Evolutionary conservation across 2,797 vertebrate species (phyloP), one percentile per base, ranked within the genome.

Genomic region (Gouania willdenowi): DNA sequence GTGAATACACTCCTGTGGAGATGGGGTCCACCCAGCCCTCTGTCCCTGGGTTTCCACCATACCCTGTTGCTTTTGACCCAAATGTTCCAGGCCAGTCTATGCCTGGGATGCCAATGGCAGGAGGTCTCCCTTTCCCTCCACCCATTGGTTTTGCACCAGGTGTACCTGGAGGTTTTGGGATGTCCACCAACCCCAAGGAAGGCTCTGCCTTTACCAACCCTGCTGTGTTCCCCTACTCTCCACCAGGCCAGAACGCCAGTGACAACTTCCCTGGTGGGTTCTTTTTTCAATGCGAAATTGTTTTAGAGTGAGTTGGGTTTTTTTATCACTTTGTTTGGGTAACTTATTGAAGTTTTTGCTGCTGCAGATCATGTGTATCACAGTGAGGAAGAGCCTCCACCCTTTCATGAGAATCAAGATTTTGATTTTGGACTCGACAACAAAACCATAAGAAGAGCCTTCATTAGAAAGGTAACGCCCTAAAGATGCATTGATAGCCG

Each of bases 391-490:
- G 88, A 88, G 0, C 93, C 91, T 0, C 93, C 92, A 0, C 84
- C 90, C 22, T 94, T 93, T 59, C 82, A 90, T 1, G 92, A 91
- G 47, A 94, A 93, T 46, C 83, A 90, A 55, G 91, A 92, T 15
- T 92, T 94, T 28, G 71, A 83, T 24, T 87, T 84, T 33, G 85
- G 86, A 68, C 91, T 91, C 69, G 90, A 92, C 1, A 88, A 93
- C 73, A 92, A 92, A 62, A 90, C 39, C 44, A 81, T 94, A 21
- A 86, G 92, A 18, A 86, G 89, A 63, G 93, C 93, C 27, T 95
- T 95, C 41, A 91, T 95, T 40, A 83, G 93, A 29, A 95, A 95
- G 90, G 93, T 93, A 58, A 60, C 55, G 4, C n/a, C n/a, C n/a
- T n/a, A n/a, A n/a, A n/a, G n/a, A n/a, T n/a, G n/a, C n/a, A n/a